These are phyloP conservation scores for Dendrolimus pini DNA, from an alignment of 2,888 invertebrate species.

Conservation along the genomic window DNA sequence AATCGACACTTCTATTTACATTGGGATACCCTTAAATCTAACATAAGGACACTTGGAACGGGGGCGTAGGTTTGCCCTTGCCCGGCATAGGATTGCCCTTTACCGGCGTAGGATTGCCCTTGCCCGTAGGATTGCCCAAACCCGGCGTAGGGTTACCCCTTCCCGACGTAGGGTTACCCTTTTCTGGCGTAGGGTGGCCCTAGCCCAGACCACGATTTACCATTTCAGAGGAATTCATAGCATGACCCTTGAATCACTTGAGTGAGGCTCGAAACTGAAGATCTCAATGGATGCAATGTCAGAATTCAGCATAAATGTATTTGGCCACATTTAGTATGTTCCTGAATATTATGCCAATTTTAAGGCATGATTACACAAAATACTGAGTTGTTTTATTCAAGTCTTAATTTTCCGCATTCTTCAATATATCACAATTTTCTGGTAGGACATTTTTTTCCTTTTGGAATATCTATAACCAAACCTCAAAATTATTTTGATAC, in stretches of 20 bases:
- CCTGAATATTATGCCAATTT: too few species aligned
- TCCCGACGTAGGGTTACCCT: neutral
- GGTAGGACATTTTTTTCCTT: too few species aligned
- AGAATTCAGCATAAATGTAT: too few species aligned
- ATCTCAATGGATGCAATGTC: too few species aligned
- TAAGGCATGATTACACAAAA: too few species aligned
- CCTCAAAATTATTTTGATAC: too few species aligned
- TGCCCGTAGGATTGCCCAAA: neutral
- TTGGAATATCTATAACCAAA: too few species aligned
- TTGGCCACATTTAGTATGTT: too few species aligned
- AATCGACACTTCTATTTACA: constrained; percentile 25
- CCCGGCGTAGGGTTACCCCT: neutral
- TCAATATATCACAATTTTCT: too few species aligned
- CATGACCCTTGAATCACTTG: neutral
- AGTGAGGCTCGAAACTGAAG: neutral
- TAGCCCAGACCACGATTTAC: constrained; percentile 13
- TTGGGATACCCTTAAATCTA: constrained; percentile 44
- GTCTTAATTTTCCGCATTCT: too few species aligned
- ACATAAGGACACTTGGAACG: constrained; percentile 69
- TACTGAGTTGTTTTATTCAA: too few species aligned
- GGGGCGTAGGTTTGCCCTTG: constrained; percentile 11
- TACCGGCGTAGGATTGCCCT: neutral
- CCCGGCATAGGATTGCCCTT: neutral
- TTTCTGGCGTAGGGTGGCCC: neutral
- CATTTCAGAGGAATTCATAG: constrained; percentile 10